Evolutionary conservation across 2,888 invertebrate species (phyloP), one percentile per base, ranked within the genome.

Genomic region (Parnassius apollo): DNA sequence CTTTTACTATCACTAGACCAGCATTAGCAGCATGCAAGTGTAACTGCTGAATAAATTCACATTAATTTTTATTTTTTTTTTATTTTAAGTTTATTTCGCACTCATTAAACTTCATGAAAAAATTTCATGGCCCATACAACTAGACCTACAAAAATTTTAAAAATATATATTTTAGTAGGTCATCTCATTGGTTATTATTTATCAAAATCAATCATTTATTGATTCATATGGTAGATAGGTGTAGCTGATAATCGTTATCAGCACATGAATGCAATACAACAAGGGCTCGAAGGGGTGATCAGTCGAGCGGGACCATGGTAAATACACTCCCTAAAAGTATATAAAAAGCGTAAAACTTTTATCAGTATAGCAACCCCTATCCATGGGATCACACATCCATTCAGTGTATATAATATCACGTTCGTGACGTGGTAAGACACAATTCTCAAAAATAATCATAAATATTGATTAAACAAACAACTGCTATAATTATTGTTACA

Each of bases 271-370:
- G 69, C 65, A 68, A 63, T 71, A 66, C 65, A 57, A 62, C 42
- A 12, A 8, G 35, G 35, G 35, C 7, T 35, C 53, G 46, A 66
- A 67, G 73, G 87, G 88, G 86, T 81, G 86, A 58, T 71, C 75
- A 70, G 65, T 81, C 70, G 78, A 77, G 75, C 85, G 80, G 69
- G 76, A 77, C 89, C 69, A 62, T 75, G 65, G 58, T 69, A 57
- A 25, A 65, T 57, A 65, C 52, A 57, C 62, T 74, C 81, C 81
- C 78, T 77, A 75, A 74, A 65, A 67, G 73, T 72, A 68, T 74
- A 69, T 71, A 62, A 68, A 70, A 68, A 69, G 71, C 69, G 71
- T 77, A 72, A 73, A 78, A 77, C 76, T 80, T 80, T 76, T 75
- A 81, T 72, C 84, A 87, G 86, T 86, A 45, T 64, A 65, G 67